Evolutionary conservation across 2,888 invertebrate genomes (phyloP), one percentile per base, ranked within the genome.

Genomic region (Macrophya annulata): DNA sequence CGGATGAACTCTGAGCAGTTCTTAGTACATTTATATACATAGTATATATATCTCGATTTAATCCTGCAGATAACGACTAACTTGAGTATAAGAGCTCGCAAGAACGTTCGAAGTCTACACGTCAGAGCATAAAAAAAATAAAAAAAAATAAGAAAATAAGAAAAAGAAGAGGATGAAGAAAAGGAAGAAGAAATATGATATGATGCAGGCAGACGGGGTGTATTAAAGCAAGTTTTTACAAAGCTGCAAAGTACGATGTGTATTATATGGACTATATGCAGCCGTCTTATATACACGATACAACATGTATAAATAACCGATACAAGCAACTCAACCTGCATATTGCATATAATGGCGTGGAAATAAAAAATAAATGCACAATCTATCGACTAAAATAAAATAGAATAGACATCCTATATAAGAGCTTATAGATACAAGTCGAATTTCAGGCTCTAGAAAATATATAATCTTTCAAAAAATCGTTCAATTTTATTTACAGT

Each of bases 141-240:
- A 12, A 48, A 48, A 48, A 1, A 48, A 12, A 48, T 48, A 4
- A 4, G 4, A 10, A 21, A 62, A 62, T 25, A 62, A 25, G 62
- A 12, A 62, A 21, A 62, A 62, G 59, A 59, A 59, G 59, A 59
- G 21, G n/a, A 62, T 1, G 25, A 62, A 62, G 62, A 62, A 25
- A 21, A 62, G 12, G 25, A 25, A 62, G 62, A 62, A 62, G 62
- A 62, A 62, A 62, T 25, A 62, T 25, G 62, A 62, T 55, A 55
- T 62, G 62, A 62, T 62, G 62, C 62, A 62, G 62, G 62, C 25
- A 21, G 62, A 12, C 62, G 25, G 62, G 21, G 62, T 21, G 62
- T 3, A 25, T 62, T 62, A 62, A 62, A 62, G 62, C 62, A 62
- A 62, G 62, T 62, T 62, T 62, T 62, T 62, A 62, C 62, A 62